phyloP scores from a whole-genome alignment of 2,113 vertebrate genomes.

The Nibea albiflora region DNA sequence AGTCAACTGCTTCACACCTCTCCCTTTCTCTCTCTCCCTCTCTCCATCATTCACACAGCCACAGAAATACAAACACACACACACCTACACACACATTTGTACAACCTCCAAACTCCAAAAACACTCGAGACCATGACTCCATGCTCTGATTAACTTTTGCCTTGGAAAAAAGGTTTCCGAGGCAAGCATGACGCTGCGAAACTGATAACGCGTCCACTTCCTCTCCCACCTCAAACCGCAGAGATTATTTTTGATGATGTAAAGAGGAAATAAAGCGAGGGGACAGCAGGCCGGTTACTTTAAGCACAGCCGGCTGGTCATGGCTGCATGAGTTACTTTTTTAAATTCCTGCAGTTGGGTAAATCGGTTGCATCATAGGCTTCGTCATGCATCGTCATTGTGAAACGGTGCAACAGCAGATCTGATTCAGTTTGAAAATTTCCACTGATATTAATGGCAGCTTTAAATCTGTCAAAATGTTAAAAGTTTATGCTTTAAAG shows the following conservation, averaged over 20 bases:
- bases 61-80: conserved; percentile 33
- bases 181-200: neutral
- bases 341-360: conserved; percentile 12
- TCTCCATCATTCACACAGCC: conserved; percentile 19
- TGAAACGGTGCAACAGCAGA: conserved; percentile 31
- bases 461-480: neutral
- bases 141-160: neutral
- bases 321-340: neutral
- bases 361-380: conserved; percentile 1
- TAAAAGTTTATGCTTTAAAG: neutral
- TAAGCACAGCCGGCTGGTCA: neutral
- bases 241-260: neutral
- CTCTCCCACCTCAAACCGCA: neutral
- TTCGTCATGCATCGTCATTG: neutral
- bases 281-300: neutral
- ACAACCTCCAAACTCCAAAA: conserved; percentile 6
- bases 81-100: conserved; percentile 11
- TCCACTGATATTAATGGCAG: neutral
- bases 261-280: conserved; percentile 19
- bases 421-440: conserved; percentile 32
- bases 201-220: conserved; percentile 26
- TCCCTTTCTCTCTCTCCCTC: neutral
- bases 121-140: neutral
- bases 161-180: neutral
- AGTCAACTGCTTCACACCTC: conserved; percentile 63